Evolutionary conservation across 2,888 invertebrate species (phyloP).

Genomic region (Pristionchus mayeri): DNA sequence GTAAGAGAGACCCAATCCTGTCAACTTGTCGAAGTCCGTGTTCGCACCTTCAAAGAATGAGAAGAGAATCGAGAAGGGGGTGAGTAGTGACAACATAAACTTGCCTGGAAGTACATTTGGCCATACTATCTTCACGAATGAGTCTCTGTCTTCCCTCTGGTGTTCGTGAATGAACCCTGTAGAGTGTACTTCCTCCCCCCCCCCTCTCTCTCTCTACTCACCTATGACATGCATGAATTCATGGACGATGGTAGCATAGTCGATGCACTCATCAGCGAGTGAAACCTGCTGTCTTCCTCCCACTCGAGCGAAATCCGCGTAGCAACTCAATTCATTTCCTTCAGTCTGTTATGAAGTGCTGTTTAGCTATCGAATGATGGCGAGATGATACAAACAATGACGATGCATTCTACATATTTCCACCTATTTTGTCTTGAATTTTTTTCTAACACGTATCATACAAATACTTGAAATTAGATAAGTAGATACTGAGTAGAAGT

Average conservation of each 20-base stretch:
- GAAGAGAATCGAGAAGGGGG: too few relatives aligned
- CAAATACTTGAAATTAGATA: too few relatives aligned
- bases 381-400: too few relatives aligned
- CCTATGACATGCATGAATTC: conserved; percentile 83
- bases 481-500: too few relatives aligned
- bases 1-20: conserved; percentile 71
- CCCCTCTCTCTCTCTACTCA: conserved; percentile 41
- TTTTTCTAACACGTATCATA: too few relatives aligned
- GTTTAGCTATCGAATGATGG: too few relatives aligned
- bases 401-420: too few relatives aligned
- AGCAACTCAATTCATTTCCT: too few relatives aligned
- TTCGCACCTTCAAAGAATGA: conserved; percentile 67
- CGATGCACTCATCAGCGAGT: conserved; percentile 78
- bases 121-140: conserved; percentile 70
- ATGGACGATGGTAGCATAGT: conserved; percentile 83
- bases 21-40: conserved; percentile 74
- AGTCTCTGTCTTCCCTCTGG: conserved; percentile 74
- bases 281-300: conserved; percentile 86
- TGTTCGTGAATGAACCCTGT: conserved; percentile 75
- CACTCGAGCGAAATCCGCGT: conserved; percentile 85
- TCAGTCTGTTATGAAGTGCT: too few relatives aligned
- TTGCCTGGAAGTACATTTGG: conserved; percentile 70
- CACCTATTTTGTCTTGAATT: too few relatives aligned
- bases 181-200: neutral
- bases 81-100: too few relatives aligned